phyloP scores from a whole-genome alignment of 2,888 invertebrate genomes.

The Rambutsinella grinnellia region DNA sequence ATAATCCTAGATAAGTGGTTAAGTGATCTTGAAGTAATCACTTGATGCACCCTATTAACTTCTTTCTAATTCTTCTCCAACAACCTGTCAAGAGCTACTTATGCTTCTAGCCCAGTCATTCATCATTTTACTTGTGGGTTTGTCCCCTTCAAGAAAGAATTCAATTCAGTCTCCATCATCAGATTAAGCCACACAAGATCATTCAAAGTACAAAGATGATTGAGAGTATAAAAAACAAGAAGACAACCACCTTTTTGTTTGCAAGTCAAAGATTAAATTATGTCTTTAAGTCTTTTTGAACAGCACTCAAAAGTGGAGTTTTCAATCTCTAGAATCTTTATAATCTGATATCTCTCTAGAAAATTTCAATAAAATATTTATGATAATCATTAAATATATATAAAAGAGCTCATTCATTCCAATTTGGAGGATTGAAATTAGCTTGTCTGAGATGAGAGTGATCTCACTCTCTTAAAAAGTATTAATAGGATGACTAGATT shows the following conservation, averaged over 20 bases:
- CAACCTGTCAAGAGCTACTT: conserved; percentile 54
- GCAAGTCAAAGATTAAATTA: background rate
- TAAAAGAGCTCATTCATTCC: background rate
- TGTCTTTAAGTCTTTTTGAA: background rate
- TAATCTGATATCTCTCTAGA: conserved; percentile 22
- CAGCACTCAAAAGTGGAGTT: background rate
- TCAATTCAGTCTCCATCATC: background rate
- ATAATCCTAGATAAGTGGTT: too few relatives aligned
- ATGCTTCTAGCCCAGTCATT: conserved; percentile 42
- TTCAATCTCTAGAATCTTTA: background rate
- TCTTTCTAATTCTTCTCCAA: conserved; percentile 48
- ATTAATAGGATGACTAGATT: background rate
- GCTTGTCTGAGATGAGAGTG: conserved; percentile 8
- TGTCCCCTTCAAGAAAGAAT: background rate
- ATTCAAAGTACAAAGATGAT: background rate
- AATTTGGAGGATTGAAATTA: conserved; percentile 22
- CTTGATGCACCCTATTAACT: conserved; percentile 45
- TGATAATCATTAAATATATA: conserved; percentile 18
- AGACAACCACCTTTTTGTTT: background rate
- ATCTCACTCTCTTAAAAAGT: conserved; percentile 12
- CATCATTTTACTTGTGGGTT: conserved; percentile 32
- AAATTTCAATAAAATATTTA: background rate
- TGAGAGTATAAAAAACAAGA: background rate
- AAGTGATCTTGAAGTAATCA: background rate
- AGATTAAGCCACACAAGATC: background rate